Evolutionary conservation across 2,888 invertebrate species (phyloP).

Genomic region (Pteria penguin): DNA sequence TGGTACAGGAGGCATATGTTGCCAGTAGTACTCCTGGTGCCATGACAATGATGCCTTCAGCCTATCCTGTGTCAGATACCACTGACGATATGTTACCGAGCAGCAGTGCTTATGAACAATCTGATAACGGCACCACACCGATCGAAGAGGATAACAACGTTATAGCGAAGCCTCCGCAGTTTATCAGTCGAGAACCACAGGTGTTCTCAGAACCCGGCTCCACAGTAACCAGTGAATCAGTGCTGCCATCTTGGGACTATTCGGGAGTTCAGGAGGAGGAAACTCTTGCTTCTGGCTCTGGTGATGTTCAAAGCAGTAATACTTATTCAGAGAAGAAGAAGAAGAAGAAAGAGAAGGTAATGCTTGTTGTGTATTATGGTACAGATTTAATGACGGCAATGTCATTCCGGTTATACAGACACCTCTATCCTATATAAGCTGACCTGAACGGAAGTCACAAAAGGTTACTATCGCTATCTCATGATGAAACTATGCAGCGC

Average conservation of each 20-base stretch:
- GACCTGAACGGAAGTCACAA: too few species aligned
- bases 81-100: not conserved
- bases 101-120: not conserved
- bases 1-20: too few species aligned
- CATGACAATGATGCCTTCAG: too few species aligned
- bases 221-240: not conserved
- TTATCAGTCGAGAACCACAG: constrained; percentile 9
- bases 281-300: not conserved
- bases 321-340: constrained; percentile 51
- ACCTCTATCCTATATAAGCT: too few species aligned
- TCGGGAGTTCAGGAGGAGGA: not conserved
- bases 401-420: too few species aligned
- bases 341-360: constrained; percentile 67
- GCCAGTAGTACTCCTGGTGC: too few species aligned
- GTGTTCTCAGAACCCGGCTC: not conserved
- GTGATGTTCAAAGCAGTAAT: not conserved
- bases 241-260: not conserved
- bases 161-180: constrained; percentile 34
- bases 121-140: not conserved
- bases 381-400: not conserved
- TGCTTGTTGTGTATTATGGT: not conserved
- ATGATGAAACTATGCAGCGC: too few species aligned
- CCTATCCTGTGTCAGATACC: not conserved
- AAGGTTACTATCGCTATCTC: too few species aligned
- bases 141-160: not conserved